These are phyloP conservation scores for Eospalax fontanierii DNA, from an alignment of 2,797 vertebrate species.

Conservation along the genomic window DNA sequence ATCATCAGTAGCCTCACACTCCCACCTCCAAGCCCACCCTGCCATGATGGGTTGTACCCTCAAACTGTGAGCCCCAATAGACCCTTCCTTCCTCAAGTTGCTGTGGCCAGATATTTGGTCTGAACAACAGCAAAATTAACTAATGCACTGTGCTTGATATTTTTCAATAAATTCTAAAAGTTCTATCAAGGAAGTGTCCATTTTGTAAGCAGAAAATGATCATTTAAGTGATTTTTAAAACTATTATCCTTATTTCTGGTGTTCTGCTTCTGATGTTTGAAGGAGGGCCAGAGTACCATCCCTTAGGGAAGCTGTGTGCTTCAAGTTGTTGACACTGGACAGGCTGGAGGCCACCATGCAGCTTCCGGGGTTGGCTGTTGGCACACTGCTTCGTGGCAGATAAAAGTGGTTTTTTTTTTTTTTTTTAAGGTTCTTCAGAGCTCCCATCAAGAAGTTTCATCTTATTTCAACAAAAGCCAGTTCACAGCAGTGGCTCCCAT, in stretches of 20 bases:
- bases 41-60: not conserved
- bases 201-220: not conserved
- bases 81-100: not conserved
- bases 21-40: not conserved
- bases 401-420: no score
- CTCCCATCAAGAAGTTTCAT: not conserved
- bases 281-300: not conserved
- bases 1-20: not conserved
- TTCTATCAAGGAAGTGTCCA: not conserved
- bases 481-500: not conserved
- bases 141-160: not conserved
- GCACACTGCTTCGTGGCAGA: not conserved
- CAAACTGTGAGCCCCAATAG: not conserved
- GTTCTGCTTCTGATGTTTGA: not conserved
- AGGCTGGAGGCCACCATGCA: not conserved
- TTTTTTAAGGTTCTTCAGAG: not conserved
- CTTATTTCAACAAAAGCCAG: not conserved
- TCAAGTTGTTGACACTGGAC: not conserved
- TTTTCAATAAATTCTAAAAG: conserved; percentile 32
- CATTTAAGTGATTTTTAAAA: not conserved
- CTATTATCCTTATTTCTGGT: not conserved
- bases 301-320: not conserved
- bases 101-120: not conserved
- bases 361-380: not conserved
- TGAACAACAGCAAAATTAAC: not conserved